Base-by-base conservation (phyloP, 2,888 invertebrate species). In the Junonia oenone region DNA sequence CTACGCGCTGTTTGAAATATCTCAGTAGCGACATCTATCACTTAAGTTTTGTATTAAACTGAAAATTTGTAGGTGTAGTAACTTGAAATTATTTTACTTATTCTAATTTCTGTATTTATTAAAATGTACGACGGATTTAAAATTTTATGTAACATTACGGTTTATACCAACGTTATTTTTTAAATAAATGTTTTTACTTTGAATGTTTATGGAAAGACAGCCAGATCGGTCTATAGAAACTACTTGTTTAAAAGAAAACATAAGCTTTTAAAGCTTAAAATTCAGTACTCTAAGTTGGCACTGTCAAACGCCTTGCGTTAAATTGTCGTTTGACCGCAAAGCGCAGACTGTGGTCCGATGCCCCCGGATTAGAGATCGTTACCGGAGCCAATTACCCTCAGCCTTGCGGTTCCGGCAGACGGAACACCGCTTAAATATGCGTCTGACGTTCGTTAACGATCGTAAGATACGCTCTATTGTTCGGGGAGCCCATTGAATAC, bases 241-340 rank as follows among this genome's bases (percentile, higher is more conserved):
- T 22, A 5, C 22, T 11, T n/a, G n/a, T 11, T 31, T 8, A 31
- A 31, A 31, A 11, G 2, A 31, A 40, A 40, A 19, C 4, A 4
- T 1, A 22, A 43, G 31, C 31, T 11, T n/a, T 19, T 22, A 1
- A 29, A 45, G 17, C 14, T 46, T 43, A 43, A 11, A 43, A 43
- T 43, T 43, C 22, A 26, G 13, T 14, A 6, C 13, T 26, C 13
- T 5, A 22, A 26, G n/a, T 13, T 26, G 15, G 26, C 14, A 45
- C 13, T 55, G 54, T 61, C 56, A 59, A 62, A 56, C 59, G 58
- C 55, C 51, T 40, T 49, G 55, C 55, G 63, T 60, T 64, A 60
- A 65, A 64, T 63, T 68, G 63, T 62, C 63, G 61, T 57, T 62
- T 59, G 55, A 71, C 68, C 68, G 66, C 69, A 70, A 71, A 68